A percentile compares a stretch with the other conserved stretches of the same genome.
Conservation (phyloP, 2,888 invertebrate genomes). For the Ernsta delagoae region DNA sequence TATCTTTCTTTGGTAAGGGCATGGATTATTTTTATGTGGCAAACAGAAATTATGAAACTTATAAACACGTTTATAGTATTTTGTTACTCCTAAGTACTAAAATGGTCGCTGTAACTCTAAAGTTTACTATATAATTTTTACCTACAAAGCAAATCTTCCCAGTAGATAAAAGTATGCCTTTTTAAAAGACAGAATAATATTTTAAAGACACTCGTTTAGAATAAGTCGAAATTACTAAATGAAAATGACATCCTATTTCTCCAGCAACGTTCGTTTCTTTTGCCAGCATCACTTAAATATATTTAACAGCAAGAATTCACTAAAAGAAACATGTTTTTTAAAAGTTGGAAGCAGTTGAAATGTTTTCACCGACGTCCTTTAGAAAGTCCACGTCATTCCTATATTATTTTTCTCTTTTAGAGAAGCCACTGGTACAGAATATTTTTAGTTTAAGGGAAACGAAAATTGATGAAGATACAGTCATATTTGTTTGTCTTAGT, state of each 20-base stretch:
- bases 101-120: too few species aligned
- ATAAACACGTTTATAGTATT: too few species aligned
- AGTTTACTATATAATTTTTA: too few species aligned
- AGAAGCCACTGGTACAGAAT: constrained; percentile 5
- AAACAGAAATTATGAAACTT: too few species aligned
- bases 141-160: too few species aligned
- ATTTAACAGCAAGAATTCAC: constrained; percentile 12
- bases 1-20: too few species aligned
- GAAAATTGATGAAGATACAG: constrained; percentile 1
- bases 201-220: not conserved
- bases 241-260: not conserved
- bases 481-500: not conserved
- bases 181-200: too few species aligned
- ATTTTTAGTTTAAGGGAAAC: constrained; percentile 3
- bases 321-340: constrained; percentile 18
- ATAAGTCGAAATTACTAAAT: constrained; percentile 1
- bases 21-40: too few species aligned
- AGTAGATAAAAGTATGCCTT: too few species aligned
- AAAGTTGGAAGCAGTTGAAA: constrained; percentile 6
- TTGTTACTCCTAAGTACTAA: too few species aligned
- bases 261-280: not conserved
- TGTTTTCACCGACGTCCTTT: constrained; percentile 20
- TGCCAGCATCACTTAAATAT: constrained; percentile 6
- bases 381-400: constrained; percentile 19
- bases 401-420: constrained; percentile 11